phyloP scores from a whole-genome alignment of 2,888 invertebrate genomes.

The Plebejus argus region DNA sequence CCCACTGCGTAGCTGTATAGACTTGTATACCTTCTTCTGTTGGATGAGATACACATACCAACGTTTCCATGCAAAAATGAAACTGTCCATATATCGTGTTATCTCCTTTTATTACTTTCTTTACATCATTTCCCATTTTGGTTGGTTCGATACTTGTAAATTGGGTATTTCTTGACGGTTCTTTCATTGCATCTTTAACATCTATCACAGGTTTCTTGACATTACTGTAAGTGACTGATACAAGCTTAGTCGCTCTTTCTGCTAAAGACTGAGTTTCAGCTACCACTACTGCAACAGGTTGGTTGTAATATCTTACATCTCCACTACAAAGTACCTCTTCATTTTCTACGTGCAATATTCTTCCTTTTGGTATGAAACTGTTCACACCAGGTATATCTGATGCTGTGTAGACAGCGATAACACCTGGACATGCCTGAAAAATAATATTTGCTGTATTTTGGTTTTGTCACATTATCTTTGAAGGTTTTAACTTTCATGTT shows the following conservation, averaged over 20 bases:
- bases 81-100: constrained; percentile 77
- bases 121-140: constrained; percentile 47
- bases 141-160: constrained; percentile 45
- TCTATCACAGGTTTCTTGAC: constrained; percentile 55
- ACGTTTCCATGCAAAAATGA: constrained; percentile 85
- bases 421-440: constrained; percentile 82
- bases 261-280: constrained; percentile 78
- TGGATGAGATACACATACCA: constrained; percentile 80
- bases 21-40: constrained; percentile 84
- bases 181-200: constrained; percentile 49
- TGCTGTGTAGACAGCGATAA: constrained; percentile 82
- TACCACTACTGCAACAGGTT: constrained; percentile 84
- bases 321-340: constrained; percentile 76
- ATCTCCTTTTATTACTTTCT: constrained; percentile 53
- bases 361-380: constrained; percentile 59
- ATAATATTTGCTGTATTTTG: not conserved
- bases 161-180: constrained; percentile 46
- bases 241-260: constrained; percentile 73
- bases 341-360: constrained; percentile 39
- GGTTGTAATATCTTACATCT: constrained; percentile 81
- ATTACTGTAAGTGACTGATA: constrained; percentile 75
- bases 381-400: constrained; percentile 86
- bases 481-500: too few species aligned
- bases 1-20: constrained; percentile 78
- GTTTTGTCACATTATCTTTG: not conserved